Conservation (phyloP, 2,797 vertebrate species). For the Sebastes minor region DNA sequence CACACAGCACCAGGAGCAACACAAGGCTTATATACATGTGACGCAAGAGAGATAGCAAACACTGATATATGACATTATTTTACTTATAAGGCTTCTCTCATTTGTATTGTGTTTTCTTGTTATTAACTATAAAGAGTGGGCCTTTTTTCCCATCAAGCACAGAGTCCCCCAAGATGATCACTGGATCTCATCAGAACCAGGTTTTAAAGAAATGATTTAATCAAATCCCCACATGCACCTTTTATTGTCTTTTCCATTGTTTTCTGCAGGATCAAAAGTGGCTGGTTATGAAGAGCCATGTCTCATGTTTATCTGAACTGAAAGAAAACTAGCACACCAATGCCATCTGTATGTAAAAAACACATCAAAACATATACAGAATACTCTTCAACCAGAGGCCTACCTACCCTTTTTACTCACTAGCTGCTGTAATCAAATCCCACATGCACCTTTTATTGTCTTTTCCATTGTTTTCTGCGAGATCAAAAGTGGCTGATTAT, state of each 20-base stretch:
- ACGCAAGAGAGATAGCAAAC: constrained; percentile 27
- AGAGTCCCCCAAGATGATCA: neutral
- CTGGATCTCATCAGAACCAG: neutral
- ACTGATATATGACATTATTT: constrained; percentile 20
- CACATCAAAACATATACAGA: neutral
- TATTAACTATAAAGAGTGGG: neutral
- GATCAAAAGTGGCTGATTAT: too few relatives aligned
- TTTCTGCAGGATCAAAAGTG: constrained; percentile 34
- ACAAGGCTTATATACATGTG: constrained; percentile 62
- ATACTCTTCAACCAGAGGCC: constrained; percentile 20
- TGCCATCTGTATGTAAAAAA: neutral
- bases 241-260: constrained; percentile 47
- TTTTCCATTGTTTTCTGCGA: too few relatives aligned
- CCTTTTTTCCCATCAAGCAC: constrained; percentile 16
- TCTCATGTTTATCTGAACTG: neutral
- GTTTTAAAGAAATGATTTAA: neutral
- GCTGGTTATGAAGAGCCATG: constrained; percentile 3
- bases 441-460: too few relatives aligned
- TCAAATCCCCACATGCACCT: neutral
- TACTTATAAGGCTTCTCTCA: neutral
- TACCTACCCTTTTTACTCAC: neutral
- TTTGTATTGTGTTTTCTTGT: neutral
- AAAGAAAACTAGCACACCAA: neutral
- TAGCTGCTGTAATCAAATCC: too few relatives aligned
- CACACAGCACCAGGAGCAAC: constrained; percentile 60